Base-by-base conservation (phyloP, 2,113 vertebrate species). In the Poeciliopsis prolifica region DNA sequence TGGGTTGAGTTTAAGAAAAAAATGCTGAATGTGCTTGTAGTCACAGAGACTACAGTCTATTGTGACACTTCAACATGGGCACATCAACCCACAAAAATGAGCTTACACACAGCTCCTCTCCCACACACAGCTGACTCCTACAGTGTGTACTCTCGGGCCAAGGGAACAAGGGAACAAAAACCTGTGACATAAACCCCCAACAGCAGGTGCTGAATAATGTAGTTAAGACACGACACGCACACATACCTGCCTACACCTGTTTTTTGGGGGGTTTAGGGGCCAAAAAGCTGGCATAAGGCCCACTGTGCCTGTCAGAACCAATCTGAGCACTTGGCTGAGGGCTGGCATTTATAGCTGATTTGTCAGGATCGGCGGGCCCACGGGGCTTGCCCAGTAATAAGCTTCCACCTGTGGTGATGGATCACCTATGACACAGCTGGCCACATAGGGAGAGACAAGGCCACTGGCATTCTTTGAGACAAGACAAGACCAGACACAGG, bases 341-440 rank as follows among this genome's bases (percentile, higher is more conserved):
- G 83, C 75, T 92, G 89, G 89, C 92, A 93, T 93, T 94, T 92
- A 93, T 83, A 89, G 82, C 84, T 92, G 91, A 93, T 93, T 90
- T 87, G 87, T 88, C 89, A 79, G 76, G 88, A 92, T 87, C 68
- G 70, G 70, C 61, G 65, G 77, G 77, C 88, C 92, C 88, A 85
- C 72, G 61, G 89, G 92, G 85, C 84, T 83, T 67, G 51, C 79
- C 88, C 89, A 90, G 89, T 94, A 93, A 93, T 92, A 93, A 89
- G 82, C 82, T 70, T 91, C 86, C 87, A 91, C 89, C 93, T 92
- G 87, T 88, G 86, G 87, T 93, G 92, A 93, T 87, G 90, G 91
- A 94, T 95, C 90, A 93, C 90, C 89, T 92, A 88, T 92, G 93
- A 94, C 93, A 93, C 83, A 87, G 75, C 82, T 76, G 74, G 90